Base-by-base conservation (phyloP, 2,797 vertebrate genomes). In the Microcaecilia unicolor region DNA sequence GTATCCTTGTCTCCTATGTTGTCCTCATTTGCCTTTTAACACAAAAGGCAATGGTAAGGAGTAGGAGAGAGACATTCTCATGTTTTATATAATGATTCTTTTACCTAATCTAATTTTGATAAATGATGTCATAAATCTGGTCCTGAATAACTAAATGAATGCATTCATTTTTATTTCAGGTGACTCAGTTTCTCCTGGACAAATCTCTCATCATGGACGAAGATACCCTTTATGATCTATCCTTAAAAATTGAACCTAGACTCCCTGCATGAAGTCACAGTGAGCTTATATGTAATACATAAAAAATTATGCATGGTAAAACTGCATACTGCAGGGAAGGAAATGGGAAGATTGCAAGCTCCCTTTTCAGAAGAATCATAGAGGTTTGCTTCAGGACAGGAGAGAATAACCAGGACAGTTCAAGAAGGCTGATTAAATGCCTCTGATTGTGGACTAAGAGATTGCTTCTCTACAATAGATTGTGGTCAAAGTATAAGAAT, bases 191-290 rank as follows among this genome's bases (percentile, higher is more conserved):
- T 64, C 82, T 98, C 57, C 70, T 98, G 64, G 91, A 97, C 77
- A 95, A 93, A 72, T 86, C 84, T 10, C 81, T 90, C 47, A 91
- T 92, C 68, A 93, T 96, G 63, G 93, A 98, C 7, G 93, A 98
- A 74, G 93, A 98, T 57, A 93, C 92, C 0, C 73, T 98, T 26
- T 98, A 98, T 43, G 92, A 92, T 46, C 85, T 98, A 48, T 98
- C 93, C 2, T 81, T 98, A 48, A 95, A 90, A 74, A 88, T 97
- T 10, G 93, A 95, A 64, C 92, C 93, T 45, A 87, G 94, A 58
- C 86, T 98, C 45, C 89, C 93, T 2, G 93, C 94, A 70, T 98
- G 92, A 97, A 34, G 44, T 27, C 19, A 43, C 33, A 15, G 44
- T 48, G 55, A 31, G 16, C 46, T 56, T 54, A 52, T 22, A 25